phyloP scores from a whole-genome alignment of 2,113 vertebrate genomes.

The Muscicapa adusta region DNA sequence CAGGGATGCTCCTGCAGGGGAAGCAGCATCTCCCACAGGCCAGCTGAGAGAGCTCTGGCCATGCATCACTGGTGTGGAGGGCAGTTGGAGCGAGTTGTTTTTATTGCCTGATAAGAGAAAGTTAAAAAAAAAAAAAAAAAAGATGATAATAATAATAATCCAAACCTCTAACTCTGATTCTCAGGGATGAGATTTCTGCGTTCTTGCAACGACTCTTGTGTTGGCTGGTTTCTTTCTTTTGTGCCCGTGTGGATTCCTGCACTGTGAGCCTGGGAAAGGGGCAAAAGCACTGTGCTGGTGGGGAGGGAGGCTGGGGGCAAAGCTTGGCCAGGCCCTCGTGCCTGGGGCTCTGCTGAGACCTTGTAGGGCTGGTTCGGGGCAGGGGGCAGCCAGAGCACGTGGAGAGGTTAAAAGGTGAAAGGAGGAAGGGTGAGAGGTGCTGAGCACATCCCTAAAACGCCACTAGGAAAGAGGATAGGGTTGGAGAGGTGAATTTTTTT shows the following conservation, averaged over 20 bases:
- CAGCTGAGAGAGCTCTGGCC: conserved; percentile 14
- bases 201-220: neutral
- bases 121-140: neutral
- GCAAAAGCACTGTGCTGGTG: accelerated
- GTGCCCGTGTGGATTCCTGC: neutral
- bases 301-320: neutral
- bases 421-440: neutral
- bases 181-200: conserved; percentile 69
- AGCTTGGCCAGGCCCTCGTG: neutral
- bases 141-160: neutral
- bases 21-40: neutral
- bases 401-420: neutral
- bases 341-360: neutral
- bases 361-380: neutral
- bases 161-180: conserved; percentile 66
- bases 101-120: conserved; percentile 24
- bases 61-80: neutral
- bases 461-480: neutral
- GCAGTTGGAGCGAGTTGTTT: conserved; percentile 48
- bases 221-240: neutral
- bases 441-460: neutral
- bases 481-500: neutral
- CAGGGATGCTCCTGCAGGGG: conserved; percentile 21
- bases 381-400: accelerated
- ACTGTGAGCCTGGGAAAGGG: neutral